Evolutionary conservation across 2,113 vertebrate species (phyloP).

Genomic region (Monarcha castaneiventris): DNA sequence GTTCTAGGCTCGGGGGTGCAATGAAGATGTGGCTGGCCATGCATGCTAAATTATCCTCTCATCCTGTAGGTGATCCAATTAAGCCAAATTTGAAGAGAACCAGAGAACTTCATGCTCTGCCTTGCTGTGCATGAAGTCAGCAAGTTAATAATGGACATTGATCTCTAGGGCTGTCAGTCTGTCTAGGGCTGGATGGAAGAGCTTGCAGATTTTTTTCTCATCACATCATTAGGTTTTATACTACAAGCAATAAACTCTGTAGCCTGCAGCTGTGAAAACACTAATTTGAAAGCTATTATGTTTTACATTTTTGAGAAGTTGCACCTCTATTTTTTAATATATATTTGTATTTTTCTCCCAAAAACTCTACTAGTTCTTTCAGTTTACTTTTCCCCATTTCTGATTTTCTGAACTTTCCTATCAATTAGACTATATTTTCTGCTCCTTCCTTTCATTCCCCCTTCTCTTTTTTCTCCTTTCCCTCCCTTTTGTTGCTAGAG

Average conservation of each 20-base stretch:
- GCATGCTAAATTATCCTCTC: slow-evolving; percentile 28
- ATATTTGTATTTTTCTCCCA: background rate
- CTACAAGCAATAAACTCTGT: slow-evolving; percentile 19
- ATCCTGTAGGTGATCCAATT: slow-evolving; percentile 61
- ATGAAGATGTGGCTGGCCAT: background rate
- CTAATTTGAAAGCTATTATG: slow-evolving; percentile 11
- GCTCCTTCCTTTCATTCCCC: background rate
- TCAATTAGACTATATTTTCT: background rate
- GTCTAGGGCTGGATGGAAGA: background rate
- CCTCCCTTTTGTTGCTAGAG: background rate
- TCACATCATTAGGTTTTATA: slow-evolving; percentile 25
- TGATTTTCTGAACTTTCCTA: background rate
- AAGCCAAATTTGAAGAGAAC: slow-evolving; percentile 44
- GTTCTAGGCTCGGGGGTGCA: slow-evolving; percentile 29
- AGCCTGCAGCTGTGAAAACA: slow-evolving; percentile 24
- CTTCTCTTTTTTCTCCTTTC: background rate
- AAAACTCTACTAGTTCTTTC: background rate
- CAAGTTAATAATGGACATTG: slow-evolving; percentile 42
- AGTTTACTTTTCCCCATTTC: background rate
- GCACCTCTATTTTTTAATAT: background rate
- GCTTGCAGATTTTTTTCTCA: background rate
- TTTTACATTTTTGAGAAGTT: background rate
- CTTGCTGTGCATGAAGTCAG: slow-evolving; percentile 31
- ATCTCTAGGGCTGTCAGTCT: slow-evolving; percentile 23
- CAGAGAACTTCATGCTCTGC: slow-evolving; percentile 41